Conservation (phyloP, 2,113 vertebrate species). For the Calidris pugnax region DNA sequence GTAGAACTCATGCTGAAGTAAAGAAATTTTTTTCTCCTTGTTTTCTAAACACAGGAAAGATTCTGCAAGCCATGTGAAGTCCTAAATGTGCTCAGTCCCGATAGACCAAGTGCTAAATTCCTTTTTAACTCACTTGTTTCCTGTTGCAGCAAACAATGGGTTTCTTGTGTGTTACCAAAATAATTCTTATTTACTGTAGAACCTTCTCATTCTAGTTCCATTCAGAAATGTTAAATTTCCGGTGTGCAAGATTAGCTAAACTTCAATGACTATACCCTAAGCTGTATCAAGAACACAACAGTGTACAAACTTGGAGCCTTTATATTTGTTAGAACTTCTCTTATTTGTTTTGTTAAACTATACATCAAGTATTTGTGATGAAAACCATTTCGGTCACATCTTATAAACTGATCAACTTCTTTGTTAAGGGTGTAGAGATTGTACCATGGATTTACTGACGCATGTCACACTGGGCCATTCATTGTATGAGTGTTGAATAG, state of each 20-base stretch:
- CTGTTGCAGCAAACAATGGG: neutral
- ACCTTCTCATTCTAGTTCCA: neutral
- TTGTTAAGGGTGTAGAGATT: neutral
- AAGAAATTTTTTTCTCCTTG: neutral
- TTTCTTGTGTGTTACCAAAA: neutral
- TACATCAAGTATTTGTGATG: neutral
- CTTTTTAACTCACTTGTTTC: neutral
- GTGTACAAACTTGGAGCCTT: neutral
- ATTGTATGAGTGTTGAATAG: neutral
- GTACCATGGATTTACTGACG: neutral
- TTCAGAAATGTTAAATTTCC: neutral
- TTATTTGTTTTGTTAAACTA: neutral
- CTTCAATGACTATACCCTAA: neutral
- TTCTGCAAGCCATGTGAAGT: neutral
- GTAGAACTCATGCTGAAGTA: neutral
- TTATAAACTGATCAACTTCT: neutral
- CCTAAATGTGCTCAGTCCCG: neutral
- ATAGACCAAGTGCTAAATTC: neutral
- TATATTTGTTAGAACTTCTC: neutral
- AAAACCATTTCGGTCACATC: neutral
- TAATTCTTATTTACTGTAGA: neutral
- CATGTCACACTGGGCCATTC: neutral
- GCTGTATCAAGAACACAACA: neutral
- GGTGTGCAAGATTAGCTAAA: neutral
- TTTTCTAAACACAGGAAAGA: neutral